Conservation (phyloP, 1,140 invertebrate species). For the Conopomorpha cramerella region DNA sequence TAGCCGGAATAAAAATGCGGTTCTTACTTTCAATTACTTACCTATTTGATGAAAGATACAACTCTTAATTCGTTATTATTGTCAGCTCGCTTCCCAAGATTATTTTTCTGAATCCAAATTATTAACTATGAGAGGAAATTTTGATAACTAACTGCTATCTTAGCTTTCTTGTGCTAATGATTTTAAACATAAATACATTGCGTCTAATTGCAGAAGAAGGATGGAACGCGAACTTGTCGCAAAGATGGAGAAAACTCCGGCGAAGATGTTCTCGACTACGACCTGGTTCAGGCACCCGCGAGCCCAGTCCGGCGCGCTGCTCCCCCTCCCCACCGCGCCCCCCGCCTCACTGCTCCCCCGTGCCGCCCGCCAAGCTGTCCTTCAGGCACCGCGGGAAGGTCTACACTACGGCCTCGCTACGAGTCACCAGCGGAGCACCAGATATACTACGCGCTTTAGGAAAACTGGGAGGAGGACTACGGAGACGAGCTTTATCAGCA, state of each 20-base stretch:
- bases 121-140: no score
- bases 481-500: constrained; percentile 67
- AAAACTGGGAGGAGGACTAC: constrained; percentile 68
- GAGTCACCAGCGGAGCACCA: constrained; percentile 65
- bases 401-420: constrained; percentile 64
- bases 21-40: no score
- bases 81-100: no score
- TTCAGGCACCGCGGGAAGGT: constrained; percentile 60
- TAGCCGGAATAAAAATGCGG: no score
- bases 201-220: constrained; percentile 71
- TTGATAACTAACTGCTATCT: no score
- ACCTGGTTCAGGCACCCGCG: constrained; percentile 53
- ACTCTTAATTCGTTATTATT: no score
- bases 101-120: no score
- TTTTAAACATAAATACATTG: no score
- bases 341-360: constrained; percentile 38
- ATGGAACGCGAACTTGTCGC: constrained; percentile 75
- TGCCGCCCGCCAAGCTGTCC: constrained; percentile 46
- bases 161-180: no score
- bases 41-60: no score
- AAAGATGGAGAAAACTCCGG: constrained; percentile 72
- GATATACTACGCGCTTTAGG: constrained; percentile 69
- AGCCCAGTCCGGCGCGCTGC: constrained; percentile 52
- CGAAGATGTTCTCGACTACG: constrained; percentile 69
- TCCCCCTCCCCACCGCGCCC: constrained; percentile 53